phyloP scores from a whole-genome alignment of 1,140 invertebrate genomes.

The Rhagoletis zephyria region DNA sequence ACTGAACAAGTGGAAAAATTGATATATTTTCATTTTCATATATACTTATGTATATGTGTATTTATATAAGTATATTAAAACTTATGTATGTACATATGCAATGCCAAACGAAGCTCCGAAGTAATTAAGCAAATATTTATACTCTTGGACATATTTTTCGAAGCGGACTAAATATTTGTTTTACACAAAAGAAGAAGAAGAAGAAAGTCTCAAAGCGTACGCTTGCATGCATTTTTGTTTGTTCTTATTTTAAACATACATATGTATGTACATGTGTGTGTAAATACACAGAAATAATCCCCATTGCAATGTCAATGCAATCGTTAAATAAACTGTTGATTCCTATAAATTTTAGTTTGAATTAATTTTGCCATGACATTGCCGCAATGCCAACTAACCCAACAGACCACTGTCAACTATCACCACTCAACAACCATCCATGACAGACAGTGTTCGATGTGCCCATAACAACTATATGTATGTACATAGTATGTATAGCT shows the following conservation, averaged over 20 bases:
- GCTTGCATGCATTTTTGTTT: neutral
- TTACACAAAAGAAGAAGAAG: too few relatives aligned
- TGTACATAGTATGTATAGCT: neutral
- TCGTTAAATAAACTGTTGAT: constrained; percentile 34
- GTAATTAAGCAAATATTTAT: too few relatives aligned
- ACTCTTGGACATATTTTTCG: too few relatives aligned
- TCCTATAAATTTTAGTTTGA: constrained; percentile 35
- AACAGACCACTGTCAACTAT: neutral
- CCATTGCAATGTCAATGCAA: constrained; percentile 32
- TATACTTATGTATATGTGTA: neutral
- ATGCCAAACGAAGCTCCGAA: too few relatives aligned
- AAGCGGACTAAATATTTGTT: too few relatives aligned
- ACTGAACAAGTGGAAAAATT: neutral
- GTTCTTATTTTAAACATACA: neutral
- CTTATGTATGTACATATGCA: too few relatives aligned
- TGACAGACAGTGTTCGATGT: too few relatives aligned
- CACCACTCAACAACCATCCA: neutral
- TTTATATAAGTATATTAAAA: too few relatives aligned
- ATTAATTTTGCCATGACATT: constrained; percentile 47
- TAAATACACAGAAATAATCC: neutral
- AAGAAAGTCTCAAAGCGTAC: too few relatives aligned
- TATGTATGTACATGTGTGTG: neutral
- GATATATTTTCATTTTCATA: neutral
- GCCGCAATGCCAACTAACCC: constrained; percentile 10
- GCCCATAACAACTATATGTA: too few relatives aligned